phyloP scores from a whole-genome alignment of 1,140 invertebrate species.

The Calliopsis andreniformis region DNA sequence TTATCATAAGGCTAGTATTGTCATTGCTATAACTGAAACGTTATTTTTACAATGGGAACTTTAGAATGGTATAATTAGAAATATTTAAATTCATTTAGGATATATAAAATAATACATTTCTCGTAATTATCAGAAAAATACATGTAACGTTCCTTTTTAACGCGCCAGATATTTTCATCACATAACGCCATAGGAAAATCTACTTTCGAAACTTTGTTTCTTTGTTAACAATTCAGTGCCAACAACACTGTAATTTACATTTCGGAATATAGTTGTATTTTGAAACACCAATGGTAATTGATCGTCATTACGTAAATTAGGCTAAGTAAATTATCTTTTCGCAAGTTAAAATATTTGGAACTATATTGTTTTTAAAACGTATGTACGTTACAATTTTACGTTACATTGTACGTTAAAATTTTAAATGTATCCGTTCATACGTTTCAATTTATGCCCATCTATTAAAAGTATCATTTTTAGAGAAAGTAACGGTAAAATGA shows the following conservation, averaged over 20 bases:
- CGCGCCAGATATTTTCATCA: slow-evolving; percentile 21
- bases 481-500: background rate
- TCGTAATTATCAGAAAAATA: slow-evolving; percentile 36
- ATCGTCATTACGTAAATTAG: background rate
- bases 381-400: too few species aligned
- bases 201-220: slow-evolving; percentile 17
- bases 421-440: background rate
- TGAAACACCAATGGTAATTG: background rate
- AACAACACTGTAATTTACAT: slow-evolving; percentile 26
- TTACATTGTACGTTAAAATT: slow-evolving; percentile 9
- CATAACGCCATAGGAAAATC: slow-evolving; percentile 25
- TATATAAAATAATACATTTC: slow-evolving; percentile 47
- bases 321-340: background rate
- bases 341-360: background rate
- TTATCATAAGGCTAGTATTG: slow-evolving; percentile 43
- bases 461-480: slow-evolving; percentile 1
- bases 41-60: slow-evolving; percentile 20
- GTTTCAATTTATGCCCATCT: background rate
- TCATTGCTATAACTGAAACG: slow-evolving; percentile 42
- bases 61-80: slow-evolving; percentile 11
- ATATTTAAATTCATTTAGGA: slow-evolving; percentile 24
- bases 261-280: slow-evolving; percentile 16
- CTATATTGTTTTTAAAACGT: slow-evolving; percentile 24
- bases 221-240: slow-evolving; percentile 28
- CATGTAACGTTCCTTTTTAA: slow-evolving; percentile 19